phyloP scores from a whole-genome alignment of 2,888 invertebrate species.

The Osmoderma eremita region DNA sequence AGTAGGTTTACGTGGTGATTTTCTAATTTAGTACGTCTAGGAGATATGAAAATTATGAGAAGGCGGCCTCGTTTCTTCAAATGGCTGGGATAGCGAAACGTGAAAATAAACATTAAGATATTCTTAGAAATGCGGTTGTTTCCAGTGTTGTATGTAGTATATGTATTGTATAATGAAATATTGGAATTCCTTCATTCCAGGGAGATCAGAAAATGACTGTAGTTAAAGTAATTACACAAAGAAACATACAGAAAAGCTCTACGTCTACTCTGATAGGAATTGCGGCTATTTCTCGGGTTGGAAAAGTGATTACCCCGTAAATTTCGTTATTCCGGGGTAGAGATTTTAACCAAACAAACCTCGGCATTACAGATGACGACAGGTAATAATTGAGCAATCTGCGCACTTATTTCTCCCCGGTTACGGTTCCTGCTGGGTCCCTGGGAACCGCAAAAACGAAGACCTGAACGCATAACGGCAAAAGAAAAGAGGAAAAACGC shows the following conservation, averaged over 20 bases:
- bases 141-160: background rate
- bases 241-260: background rate
- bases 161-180: background rate
- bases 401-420: conserved; percentile 15
- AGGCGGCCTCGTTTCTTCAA: background rate
- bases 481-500: background rate
- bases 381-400: conserved; percentile 27
- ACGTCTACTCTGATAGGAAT: conserved; percentile 6
- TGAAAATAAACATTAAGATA: background rate
- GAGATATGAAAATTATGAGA: background rate
- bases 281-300: conserved; percentile 1
- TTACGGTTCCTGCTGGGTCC: conserved; percentile 1
- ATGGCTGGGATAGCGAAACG: background rate
- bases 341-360: conserved; percentile 22
- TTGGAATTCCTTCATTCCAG: background rate
- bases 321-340: background rate
- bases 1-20: background rate
- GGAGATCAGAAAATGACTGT: background rate
- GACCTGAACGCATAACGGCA: background rate
- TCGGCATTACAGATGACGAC: conserved; percentile 18
- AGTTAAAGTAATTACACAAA: conserved; percentile 24
- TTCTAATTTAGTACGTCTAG: background rate
- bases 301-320: conserved; percentile 13
- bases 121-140: background rate
- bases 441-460: background rate